These are phyloP conservation scores for Macaria liturata DNA, from an alignment of 2,888 invertebrate genomes.

Conservation along the genomic window DNA sequence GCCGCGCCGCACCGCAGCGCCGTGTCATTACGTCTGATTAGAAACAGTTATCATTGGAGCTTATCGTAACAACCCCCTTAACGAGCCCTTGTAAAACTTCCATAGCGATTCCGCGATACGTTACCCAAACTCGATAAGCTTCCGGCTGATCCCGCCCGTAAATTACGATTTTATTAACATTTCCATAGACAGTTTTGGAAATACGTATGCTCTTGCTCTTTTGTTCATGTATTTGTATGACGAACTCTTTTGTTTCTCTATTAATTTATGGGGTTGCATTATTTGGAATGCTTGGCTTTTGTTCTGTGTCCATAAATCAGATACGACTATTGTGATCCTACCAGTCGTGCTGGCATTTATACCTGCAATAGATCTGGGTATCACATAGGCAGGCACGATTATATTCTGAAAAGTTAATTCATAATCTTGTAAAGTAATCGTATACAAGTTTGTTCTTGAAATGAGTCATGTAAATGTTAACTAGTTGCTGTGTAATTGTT, in stretches of 20 bases:
- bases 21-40: conserved; percentile 74
- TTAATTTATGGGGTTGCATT: conserved; percentile 34
- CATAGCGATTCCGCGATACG: conserved; percentile 68
- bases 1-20: conserved; percentile 33
- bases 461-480: neutral
- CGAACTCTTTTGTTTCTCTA: conserved; percentile 34
- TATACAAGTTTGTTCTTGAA: too few species aligned
- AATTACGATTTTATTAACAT: conserved; percentile 56
- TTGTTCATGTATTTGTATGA: conserved; percentile 29
- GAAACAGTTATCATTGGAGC: conserved; percentile 78
- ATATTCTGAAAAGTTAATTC: too few species aligned
- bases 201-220: conserved; percentile 30
- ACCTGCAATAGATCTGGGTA: neutral
- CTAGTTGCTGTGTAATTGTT: neutral
- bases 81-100: conserved; percentile 77
- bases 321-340: conserved; percentile 29
- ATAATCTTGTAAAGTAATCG: too few species aligned
- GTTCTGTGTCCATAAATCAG: conserved; percentile 32
- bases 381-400: too few species aligned
- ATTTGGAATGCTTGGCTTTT: conserved; percentile 30
- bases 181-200: conserved; percentile 34
- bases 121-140: conserved; percentile 64
- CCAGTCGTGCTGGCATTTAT: conserved; percentile 7
- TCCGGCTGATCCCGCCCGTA: conserved; percentile 61
- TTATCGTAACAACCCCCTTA: conserved; percentile 74